phyloP scores from a whole-genome alignment of 1,140 invertebrate species.

The Caenorhabditis inopinata region DNA sequence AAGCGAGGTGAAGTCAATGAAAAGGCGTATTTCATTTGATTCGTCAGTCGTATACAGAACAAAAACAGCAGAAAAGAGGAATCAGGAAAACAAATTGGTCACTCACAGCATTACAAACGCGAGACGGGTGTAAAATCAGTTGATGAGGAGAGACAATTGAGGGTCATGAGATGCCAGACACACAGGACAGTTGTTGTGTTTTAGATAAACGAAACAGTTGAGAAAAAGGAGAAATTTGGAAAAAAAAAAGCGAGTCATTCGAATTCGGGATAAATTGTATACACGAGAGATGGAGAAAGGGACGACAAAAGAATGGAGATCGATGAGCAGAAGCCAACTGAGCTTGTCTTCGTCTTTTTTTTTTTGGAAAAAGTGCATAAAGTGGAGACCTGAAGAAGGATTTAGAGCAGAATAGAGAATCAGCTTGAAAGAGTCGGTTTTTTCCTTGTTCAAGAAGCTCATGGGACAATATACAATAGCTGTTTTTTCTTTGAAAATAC shows the following conservation, averaged over 20 bases:
- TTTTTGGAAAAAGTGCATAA: background rate
- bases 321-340: constrained; percentile 4
- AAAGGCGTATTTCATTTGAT: background rate
- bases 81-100: background rate
- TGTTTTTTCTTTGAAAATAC: no score
- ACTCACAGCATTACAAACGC: background rate
- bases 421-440: no score
- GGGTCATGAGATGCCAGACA: background rate
- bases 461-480: no score
- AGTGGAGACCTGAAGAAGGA: background rate
- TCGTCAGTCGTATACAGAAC: background rate
- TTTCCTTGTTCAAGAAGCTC: no score
- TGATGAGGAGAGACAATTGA: background rate
- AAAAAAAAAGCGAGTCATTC: background rate
- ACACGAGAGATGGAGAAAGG: background rate
- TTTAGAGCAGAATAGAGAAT: no score
- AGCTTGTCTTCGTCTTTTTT: background rate
- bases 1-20: no score
- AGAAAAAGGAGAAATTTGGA: background rate
- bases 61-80: background rate
- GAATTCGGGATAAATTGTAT: background rate
- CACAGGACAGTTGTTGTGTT: background rate
- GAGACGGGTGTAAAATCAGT: background rate
- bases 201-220: background rate
- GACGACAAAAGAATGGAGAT: background rate